Percentiles rank a stretch among this genome's conserved stretches.
Evolutionary conservation across 2,797 vertebrate species (phyloP).

Genomic region (Hybognathus amarus): DNA sequence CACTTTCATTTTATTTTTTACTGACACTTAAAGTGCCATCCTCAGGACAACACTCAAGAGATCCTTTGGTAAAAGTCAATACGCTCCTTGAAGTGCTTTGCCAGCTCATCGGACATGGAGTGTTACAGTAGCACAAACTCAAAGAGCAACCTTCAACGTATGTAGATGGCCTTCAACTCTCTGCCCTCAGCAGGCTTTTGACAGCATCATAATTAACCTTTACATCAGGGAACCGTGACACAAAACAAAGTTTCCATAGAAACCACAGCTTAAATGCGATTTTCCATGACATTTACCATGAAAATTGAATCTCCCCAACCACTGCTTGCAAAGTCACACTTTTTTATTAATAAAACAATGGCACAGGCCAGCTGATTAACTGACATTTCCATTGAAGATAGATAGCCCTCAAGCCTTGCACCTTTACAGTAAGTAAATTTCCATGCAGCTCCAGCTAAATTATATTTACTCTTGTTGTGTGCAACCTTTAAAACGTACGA

Average conservation of each 20-base stretch:
- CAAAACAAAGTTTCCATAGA: conserved; percentile 70
- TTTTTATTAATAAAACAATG: conserved; percentile 74
- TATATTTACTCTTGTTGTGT: conserved; percentile 15
- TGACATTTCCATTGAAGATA: conserved; percentile 74
- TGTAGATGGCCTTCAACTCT: conserved; percentile 65
- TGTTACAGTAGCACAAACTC: conserved; percentile 18
- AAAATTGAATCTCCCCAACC: conserved; percentile 79
- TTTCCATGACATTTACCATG: conserved; percentile 80
- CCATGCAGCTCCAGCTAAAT: neutral
- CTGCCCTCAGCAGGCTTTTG: conserved; percentile 48
- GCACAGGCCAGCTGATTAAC: conserved; percentile 72
- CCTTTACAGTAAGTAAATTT: conserved; percentile 14
- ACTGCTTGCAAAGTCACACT: conserved; percentile 71
- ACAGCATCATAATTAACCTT: conserved; percentile 78
- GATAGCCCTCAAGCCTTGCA: conserved; percentile 58
- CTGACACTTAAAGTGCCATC: conserved; percentile 34
- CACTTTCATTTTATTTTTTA: conserved; percentile 4
- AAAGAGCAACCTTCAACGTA: conserved; percentile 26
- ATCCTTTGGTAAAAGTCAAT: conserved; percentile 30
- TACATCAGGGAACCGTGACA: conserved; percentile 65
- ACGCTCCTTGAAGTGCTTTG: conserved; percentile 46
- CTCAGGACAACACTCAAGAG: conserved; percentile 40
- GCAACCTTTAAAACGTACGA: neutral
- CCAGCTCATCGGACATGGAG: conserved; percentile 41
- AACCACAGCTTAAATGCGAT: conserved; percentile 69